Percentiles rank a stretch among this genome's conserved stretches.
Conservation (phyloP, 1,140 invertebrate genomes). For the Teleogryllus occipitalis region DNA sequence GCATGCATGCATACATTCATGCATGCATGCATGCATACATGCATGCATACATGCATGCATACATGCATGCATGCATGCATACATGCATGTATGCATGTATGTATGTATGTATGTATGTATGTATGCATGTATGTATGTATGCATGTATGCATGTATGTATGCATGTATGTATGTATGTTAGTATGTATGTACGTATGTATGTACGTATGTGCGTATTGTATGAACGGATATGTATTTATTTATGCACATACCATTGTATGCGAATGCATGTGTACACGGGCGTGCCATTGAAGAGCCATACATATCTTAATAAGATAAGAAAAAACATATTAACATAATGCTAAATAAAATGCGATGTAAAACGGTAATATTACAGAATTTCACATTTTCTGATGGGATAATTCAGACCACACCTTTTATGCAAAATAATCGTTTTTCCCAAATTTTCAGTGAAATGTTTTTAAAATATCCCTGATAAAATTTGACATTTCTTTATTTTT, state of each 20-base stretch:
- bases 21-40: not conserved
- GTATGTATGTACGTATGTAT: constrained; percentile 12
- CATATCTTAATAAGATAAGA: too few relatives aligned
- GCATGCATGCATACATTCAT: not conserved
- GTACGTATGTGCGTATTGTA: not conserved
- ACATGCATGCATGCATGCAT: not conserved
- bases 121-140: constrained; percentile 8
- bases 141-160: constrained; percentile 8
- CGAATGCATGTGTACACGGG: too few relatives aligned
- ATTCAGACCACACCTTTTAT: too few relatives aligned
- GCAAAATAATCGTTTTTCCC: too few relatives aligned
- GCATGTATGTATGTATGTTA: not conserved
- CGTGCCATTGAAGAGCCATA: too few relatives aligned
- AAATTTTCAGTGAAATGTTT: too few relatives aligned
- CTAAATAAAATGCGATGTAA: too few relatives aligned
- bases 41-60: not conserved
- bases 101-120: constrained; percentile 6
- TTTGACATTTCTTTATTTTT: too few relatives aligned
- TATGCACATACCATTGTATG: not conserved
- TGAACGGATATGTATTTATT: not conserved
- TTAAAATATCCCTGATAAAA: too few relatives aligned
- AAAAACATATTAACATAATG: not conserved
- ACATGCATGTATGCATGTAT: constrained; percentile 9
- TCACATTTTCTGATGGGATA: too few relatives aligned
- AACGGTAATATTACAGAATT: too few relatives aligned